These are phyloP conservation scores for Diplazon laetatorius DNA, from an alignment of 2,888 invertebrate species.

Conservation along the genomic window DNA sequence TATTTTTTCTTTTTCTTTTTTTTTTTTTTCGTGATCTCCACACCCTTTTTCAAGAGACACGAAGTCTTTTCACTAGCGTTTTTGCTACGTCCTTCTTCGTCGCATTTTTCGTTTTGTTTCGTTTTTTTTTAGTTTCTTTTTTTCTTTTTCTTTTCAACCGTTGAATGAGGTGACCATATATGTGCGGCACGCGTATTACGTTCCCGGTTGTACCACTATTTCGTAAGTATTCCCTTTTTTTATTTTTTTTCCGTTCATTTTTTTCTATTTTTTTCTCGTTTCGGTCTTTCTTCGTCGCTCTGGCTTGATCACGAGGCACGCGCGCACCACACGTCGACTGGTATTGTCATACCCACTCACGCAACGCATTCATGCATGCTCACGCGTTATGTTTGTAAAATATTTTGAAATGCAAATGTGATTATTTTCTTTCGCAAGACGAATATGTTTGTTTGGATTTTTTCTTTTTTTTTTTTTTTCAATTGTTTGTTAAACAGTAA, in stretches of 20 bases:
- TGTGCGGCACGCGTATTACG: conserved; percentile 53
- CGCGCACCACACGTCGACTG: conserved; percentile 39
- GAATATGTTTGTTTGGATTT: too few species aligned
- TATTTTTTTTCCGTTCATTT: conserved; percentile 16
- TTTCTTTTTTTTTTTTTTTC: too few species aligned
- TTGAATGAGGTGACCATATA: neutral
- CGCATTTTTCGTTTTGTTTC: conserved; percentile 25
- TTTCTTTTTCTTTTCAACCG: neutral
- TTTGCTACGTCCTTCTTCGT: conserved; percentile 49
- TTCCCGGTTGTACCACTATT: conserved; percentile 44
- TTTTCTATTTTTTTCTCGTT: conserved; percentile 16
- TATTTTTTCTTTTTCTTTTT: too few species aligned
- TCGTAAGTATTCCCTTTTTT: conserved; percentile 32
- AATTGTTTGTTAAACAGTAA: too few species aligned
- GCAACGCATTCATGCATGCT: too few species aligned
- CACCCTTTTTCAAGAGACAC: conserved; percentile 36
- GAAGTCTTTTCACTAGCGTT: conserved; percentile 48
- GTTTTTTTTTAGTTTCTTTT: too few species aligned
- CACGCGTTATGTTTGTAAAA: too few species aligned
- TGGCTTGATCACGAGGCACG: conserved; percentile 41
- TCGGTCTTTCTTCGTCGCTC: conserved; percentile 9
- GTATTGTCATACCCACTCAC: conserved; percentile 45
- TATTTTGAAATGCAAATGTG: too few species aligned
- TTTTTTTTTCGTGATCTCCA: conserved; percentile 38
- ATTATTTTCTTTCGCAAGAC: too few species aligned